phyloP scores from a whole-genome alignment of 2,888 invertebrate species.

The Hypercompe scribonia region DNA sequence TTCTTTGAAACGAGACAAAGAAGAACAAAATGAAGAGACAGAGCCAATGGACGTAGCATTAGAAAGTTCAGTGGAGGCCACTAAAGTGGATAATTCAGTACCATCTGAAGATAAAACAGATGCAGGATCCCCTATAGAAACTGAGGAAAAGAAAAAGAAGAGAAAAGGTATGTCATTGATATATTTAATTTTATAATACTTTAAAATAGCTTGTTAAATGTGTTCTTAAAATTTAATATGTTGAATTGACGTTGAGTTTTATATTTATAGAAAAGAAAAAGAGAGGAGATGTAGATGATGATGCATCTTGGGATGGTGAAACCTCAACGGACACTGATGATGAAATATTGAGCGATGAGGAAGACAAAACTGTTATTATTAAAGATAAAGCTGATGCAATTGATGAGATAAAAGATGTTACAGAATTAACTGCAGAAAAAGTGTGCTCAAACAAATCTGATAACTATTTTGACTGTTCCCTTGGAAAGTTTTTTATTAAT shows the following conservation, averaged over 20 bases:
- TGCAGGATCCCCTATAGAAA: conserved; percentile 63
- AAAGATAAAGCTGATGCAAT: conserved; percentile 85
- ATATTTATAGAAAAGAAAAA: conserved; percentile 60
- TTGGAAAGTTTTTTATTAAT: conserved; percentile 96
- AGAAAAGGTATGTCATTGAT: conserved; percentile 58
- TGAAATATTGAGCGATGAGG: conserved; percentile 75
- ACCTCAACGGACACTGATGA: conserved; percentile 84
- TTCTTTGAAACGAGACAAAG: conserved; percentile 62
- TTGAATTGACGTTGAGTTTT: background rate
- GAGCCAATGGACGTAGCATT: conserved; percentile 57
- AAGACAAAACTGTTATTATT: conserved; percentile 78
- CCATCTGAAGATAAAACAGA: conserved; percentile 18
- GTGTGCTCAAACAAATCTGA: conserved; percentile 81
- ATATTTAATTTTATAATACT: background rate
- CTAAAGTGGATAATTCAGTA: background rate
- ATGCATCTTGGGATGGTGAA: conserved; percentile 86
- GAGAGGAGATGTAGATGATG: conserved; percentile 81
- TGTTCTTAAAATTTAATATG: background rate
- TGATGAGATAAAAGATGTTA: conserved; percentile 82
- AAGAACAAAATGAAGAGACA: conserved; percentile 64
- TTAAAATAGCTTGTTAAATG: background rate
- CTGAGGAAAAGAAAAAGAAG: conserved; percentile 65
- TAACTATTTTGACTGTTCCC: conserved; percentile 94
- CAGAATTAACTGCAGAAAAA: conserved; percentile 68
- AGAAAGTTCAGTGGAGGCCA: conserved; percentile 13